phyloP scores from a whole-genome alignment of 2,888 invertebrate species.

The Operophtera brumata region DNA sequence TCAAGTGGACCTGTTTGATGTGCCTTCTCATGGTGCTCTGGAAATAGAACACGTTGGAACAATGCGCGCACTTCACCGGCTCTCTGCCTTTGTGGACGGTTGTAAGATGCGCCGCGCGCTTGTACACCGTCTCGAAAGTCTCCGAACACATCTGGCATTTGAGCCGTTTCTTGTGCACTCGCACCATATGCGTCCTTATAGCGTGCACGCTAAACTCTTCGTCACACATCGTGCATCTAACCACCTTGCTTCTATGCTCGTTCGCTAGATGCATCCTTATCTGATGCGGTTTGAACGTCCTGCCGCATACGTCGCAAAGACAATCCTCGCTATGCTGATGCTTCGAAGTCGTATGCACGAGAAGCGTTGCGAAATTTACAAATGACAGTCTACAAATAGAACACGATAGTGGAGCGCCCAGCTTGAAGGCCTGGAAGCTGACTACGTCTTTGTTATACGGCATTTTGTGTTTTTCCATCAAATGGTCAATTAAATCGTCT shows the following conservation, averaged over 20 bases:
- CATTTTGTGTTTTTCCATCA: conserved; percentile 31
- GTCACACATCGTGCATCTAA: conserved; percentile 22
- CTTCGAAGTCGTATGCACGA: conserved; percentile 9
- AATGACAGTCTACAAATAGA: conserved; percentile 6
- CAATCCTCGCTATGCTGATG: conserved; percentile 8
- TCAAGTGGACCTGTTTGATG: conserved; percentile 45
- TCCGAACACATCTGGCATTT: conserved; percentile 61
- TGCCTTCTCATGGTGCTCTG: conserved; percentile 17
- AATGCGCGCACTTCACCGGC: conserved; percentile 19
- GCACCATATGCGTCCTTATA: conserved; percentile 24
- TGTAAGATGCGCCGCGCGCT: conserved; percentile 48
- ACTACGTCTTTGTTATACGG: conserved; percentile 26
- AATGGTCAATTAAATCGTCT: conserved; percentile 35
- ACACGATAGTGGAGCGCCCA: conserved; percentile 11
- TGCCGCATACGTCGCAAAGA: conserved; percentile 30
- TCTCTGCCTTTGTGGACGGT: conserved; percentile 43
- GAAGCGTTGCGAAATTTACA: conserved; percentile 4
- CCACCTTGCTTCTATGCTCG: conserved; percentile 50
- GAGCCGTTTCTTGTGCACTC: conserved; percentile 58
- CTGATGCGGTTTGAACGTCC: conserved; percentile 29
- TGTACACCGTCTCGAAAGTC: conserved; percentile 50
- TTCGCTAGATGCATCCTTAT: conserved; percentile 28
- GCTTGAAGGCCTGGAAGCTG: conserved; percentile 24
- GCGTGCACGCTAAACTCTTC: conserved; percentile 8
- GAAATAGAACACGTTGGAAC: conserved; percentile 16